These are phyloP conservation scores for Cheilosia grossa DNA, from an alignment of 2,888 invertebrate genomes.

Conservation along the genomic window DNA sequence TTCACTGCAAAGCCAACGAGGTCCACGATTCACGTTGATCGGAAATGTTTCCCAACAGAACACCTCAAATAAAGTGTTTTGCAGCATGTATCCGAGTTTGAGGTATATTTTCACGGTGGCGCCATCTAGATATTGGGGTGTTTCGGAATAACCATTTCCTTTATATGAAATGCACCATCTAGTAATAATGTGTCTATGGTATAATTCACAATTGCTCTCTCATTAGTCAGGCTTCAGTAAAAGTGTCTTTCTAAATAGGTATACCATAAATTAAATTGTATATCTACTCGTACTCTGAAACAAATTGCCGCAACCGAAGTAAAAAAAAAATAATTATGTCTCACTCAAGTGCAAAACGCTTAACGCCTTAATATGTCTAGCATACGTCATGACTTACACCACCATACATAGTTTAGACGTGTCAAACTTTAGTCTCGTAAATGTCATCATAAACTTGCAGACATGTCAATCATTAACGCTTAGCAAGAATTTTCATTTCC, in stretches of 20 bases:
- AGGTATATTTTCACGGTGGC: no score
- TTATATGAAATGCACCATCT: no score
- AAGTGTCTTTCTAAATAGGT: neutral
- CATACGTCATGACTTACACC: neutral
- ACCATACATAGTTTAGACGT: constrained; percentile 27
- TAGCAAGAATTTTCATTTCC: constrained; percentile 1
- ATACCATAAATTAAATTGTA: neutral
- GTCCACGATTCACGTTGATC: no score
- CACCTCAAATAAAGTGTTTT: no score
- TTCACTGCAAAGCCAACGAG: no score
- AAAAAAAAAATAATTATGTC: constrained; percentile 16
- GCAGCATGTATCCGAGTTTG: no score
- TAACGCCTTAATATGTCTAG: neutral
- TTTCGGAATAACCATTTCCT: no score
- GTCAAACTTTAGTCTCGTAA: constrained; percentile 60
- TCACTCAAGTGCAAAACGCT: constrained; percentile 15
- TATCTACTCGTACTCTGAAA: neutral
- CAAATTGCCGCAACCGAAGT: neutral
- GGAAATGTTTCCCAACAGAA: no score
- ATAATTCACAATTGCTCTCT: constrained; percentile 12
- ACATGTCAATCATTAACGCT: constrained; percentile 32
- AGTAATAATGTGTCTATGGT: no score
- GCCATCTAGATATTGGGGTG: no score
- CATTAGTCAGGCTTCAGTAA: constrained; percentile 23
- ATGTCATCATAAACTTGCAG: constrained; percentile 35